Percentiles rank a stretch among this genome's conserved stretches.
phyloP scores from a whole-genome alignment of 2,888 invertebrate species.

The Malthinus seriepunctatus region DNA sequence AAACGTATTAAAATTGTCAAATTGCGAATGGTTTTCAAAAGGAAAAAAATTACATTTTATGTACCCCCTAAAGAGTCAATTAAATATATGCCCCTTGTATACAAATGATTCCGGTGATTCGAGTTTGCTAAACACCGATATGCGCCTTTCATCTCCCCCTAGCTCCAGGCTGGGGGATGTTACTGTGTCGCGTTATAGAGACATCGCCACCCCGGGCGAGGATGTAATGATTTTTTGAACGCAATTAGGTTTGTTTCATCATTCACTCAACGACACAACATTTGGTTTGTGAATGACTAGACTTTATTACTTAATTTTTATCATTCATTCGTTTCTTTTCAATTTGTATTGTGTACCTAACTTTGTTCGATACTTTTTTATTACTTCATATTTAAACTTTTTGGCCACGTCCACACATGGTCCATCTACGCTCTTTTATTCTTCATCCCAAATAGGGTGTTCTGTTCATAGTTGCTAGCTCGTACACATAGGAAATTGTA shows the following conservation, averaged over 20 bases:
- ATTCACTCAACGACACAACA: constrained; percentile 50
- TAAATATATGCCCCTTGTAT: constrained; percentile 50
- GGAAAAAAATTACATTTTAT: constrained; percentile 34
- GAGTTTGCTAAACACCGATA: constrained; percentile 53
- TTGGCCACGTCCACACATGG: no score
- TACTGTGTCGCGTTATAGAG: constrained; percentile 42
- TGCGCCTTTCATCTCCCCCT: constrained; percentile 43
- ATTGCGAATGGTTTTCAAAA: constrained; percentile 25
- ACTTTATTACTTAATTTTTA: constrained; percentile 24
- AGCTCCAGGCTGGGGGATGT: constrained; percentile 24
- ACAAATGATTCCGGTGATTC: constrained; percentile 50
- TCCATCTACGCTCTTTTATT: no score
- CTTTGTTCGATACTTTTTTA: no score
- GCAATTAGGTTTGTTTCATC: constrained; percentile 56
- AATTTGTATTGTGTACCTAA: constrained; percentile 3
- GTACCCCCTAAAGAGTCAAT: constrained; percentile 45
- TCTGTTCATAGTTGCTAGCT: no score
- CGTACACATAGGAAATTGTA: no score
- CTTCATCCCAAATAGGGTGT: no score
- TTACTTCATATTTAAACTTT: no score
- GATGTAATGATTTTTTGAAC: constrained; percentile 56
- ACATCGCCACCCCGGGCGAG: constrained; percentile 52
- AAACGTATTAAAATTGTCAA: constrained; percentile 23
- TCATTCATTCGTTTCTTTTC: constrained; percentile 17
- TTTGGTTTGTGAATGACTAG: constrained; percentile 34